These are phyloP conservation scores for Daphoenositta chrysoptera DNA, from an alignment of 2,113 vertebrate species.

Conservation along the genomic window DNA sequence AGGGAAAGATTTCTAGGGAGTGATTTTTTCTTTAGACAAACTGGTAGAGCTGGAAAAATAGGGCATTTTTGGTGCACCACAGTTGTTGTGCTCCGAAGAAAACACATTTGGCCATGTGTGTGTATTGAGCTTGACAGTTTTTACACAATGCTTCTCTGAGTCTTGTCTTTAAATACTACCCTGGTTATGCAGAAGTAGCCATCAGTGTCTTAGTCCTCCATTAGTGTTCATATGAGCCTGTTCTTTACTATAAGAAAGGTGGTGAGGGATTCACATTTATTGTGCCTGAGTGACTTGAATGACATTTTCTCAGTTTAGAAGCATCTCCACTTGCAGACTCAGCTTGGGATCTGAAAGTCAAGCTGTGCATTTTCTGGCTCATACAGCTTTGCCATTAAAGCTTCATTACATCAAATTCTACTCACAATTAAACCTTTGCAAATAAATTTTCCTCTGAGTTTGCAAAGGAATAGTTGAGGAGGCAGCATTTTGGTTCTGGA, in stretches of 20 bases:
- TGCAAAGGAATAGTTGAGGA: background rate
- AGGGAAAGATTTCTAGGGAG: background rate
- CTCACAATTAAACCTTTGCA: constrained; percentile 37
- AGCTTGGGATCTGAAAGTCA: constrained; percentile 45
- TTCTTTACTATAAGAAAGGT: background rate
- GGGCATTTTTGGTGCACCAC: background rate
- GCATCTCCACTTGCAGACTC: constrained; percentile 30
- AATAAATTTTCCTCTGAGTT: constrained; percentile 21
- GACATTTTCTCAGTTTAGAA: constrained; percentile 42
- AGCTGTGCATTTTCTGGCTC: constrained; percentile 43
- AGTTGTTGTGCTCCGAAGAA: background rate
- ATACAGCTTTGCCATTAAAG: constrained; percentile 40
- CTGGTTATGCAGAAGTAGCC: background rate
- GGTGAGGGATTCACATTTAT: constrained; percentile 17
- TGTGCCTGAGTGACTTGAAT: constrained; percentile 36
- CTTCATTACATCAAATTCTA: constrained; percentile 29
- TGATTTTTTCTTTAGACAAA: background rate
- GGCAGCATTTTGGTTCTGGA: background rate
- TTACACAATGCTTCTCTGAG: background rate
- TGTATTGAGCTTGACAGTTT: background rate
- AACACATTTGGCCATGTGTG: background rate
- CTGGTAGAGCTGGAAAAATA: background rate
- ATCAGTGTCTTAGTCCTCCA: background rate
- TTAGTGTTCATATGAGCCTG: background rate
- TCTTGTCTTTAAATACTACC: background rate